Evolutionary conservation across 2,888 invertebrate genomes (phyloP), one percentile per base, ranked within the genome.

Genomic region (Cactoblastis cactorum): DNA sequence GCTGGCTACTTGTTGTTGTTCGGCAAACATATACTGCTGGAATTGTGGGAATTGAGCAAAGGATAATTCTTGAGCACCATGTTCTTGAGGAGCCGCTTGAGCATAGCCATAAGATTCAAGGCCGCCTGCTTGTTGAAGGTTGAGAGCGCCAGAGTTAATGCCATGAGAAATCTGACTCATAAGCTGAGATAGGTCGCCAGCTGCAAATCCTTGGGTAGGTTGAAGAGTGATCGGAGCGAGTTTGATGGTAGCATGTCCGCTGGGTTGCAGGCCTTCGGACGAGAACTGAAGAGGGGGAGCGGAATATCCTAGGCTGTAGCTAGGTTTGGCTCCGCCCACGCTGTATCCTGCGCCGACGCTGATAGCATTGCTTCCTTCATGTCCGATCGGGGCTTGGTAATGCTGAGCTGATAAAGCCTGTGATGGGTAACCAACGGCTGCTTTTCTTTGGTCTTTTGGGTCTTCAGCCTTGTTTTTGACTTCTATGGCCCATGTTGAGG

Each of bases 341-440:
- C 85, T 89, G 69, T 89, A 89, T 14, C 89, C 89, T 4, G 89
- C 89, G 6, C 89, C 88, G 18, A 89, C 71, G 56, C 83, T 89
- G 58, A 89, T 80, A 15, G 89, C 69, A 54, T 75, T 87, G 41
- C 81, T 81, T 11, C 83, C 89, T 19, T 77, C 81, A n/a, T 84
- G 85, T 1, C 80, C 67, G 5, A 68, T 61, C 1, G 68, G 69
- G 8, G 69, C 49, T 35, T 71, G 72, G 57, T 69, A 76, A 53
- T 58, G 61, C 19, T 65, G 55, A n/a, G 69, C 56, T n/a, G 64
- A 55, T n/a, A 58, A 52, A 35, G 55, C 56, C 28, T 51, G 48
- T 12, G 78, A 68, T 2, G 73, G 65, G 53, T 89, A 89, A 37
- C 77, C 71, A 35, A 74, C 57, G 1, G 72, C 56, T 2, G 87